Base-by-base conservation (phyloP, 2,113 vertebrate species). In the Plecotus auritus region DNA sequence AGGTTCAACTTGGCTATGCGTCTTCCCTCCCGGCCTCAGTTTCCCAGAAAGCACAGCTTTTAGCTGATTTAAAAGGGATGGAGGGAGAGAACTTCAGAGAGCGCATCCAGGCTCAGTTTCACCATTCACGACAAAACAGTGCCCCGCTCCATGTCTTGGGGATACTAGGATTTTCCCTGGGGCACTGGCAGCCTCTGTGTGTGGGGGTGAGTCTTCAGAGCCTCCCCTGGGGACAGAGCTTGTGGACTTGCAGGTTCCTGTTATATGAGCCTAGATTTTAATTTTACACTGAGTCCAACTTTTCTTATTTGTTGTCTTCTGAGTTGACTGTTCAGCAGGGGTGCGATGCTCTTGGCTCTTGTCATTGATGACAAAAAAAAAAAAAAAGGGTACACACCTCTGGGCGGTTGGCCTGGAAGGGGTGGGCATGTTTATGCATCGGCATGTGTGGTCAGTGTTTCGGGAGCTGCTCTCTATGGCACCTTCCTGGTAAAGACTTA, bases 251-350 rank as follows among this genome's bases (percentile, higher is more conserved):
- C 35, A n/a, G 23, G 74, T 85, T 72, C 9, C 66, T 0, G 26
- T 78, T 92, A 7, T 92, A 85, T 80, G 92, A 95, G 26, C 88
- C 54, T 7, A 61, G 61, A 40, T 22, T 93, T 97, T 76, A 49
- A 95, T 90, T 92, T 90, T 83, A 22, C 10, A 28, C 35, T 0
- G 40, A 92, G 81, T 70, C 56, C n/a, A 40, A 23, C 61, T 30
- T 88, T 84, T 85, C 85, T 93, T n/a, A 35, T 86, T 47, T 61
- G 87, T 96, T 85, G 90, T 95, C 59, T 23, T 69, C 40, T 64
- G 18, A 83, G 18, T 45, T 47, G 30, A 37, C 35, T 40, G 42
- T 64, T 69, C 13, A 47, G 47, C 69, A 81, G 37, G 37, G 54
- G 37, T 54, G 13, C 40, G 54, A 37, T 32, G 49, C 35, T n/a